phyloP scores from a whole-genome alignment of 2,888 invertebrate species.

The Cheilosia impressa region DNA sequence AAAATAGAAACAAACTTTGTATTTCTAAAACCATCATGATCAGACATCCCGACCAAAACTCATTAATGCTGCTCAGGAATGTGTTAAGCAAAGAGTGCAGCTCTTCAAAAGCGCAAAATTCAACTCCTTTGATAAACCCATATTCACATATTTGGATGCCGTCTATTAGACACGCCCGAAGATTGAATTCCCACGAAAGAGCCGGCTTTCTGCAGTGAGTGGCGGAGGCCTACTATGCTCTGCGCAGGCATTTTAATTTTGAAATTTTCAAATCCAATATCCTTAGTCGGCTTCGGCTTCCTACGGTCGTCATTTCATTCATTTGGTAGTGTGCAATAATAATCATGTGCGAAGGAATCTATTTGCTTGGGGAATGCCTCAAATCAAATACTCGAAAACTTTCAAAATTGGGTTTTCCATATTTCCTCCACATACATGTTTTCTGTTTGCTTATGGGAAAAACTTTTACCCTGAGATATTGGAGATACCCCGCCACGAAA shows the following conservation, averaged over 20 bases:
- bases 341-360: slow-evolving; percentile 71
- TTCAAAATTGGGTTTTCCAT: slow-evolving; percentile 71
- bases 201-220: neutral
- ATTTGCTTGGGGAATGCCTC: slow-evolving; percentile 70
- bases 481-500: slow-evolving; percentile 50
- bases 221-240: neutral
- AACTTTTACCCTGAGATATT: slow-evolving; percentile 68
- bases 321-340: slow-evolving; percentile 50
- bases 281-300: slow-evolving; percentile 52
- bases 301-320: slow-evolving; percentile 46
- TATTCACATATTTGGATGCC: slow-evolving; percentile 36
- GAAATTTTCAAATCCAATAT: slow-evolving; percentile 70
- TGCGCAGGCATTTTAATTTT: slow-evolving; percentile 61
- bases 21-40: slow-evolving; percentile 34
- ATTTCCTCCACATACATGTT: slow-evolving; percentile 59
- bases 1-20: slow-evolving; percentile 8
- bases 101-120: slow-evolving; percentile 2
- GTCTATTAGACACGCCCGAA: slow-evolving; percentile 43
- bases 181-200: slow-evolving; percentile 46
- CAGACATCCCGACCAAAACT: slow-evolving; percentile 39
- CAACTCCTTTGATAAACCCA: slow-evolving; percentile 38
- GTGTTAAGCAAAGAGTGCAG: slow-evolving; percentile 5
- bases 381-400: slow-evolving; percentile 74
- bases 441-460: slow-evolving; percentile 49
- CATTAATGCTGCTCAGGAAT: slow-evolving; percentile 36